Evolutionary conservation across 2,888 invertebrate species (phyloP).

Genomic region (Timema podura): DNA sequence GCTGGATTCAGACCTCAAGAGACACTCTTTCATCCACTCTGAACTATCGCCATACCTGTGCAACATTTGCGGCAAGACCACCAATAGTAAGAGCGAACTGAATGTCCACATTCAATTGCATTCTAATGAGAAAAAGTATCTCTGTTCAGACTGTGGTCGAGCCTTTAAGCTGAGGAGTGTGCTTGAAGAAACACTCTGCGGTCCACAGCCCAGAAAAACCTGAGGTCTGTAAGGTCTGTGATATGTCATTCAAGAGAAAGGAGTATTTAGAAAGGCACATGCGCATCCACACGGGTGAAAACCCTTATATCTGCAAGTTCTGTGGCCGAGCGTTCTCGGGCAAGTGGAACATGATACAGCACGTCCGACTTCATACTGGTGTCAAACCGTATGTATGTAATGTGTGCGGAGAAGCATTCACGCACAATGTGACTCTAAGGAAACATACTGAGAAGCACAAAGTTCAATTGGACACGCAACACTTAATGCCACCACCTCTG

Average conservation of each 20-base stretch:
- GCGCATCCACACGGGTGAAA: slow-evolving; percentile 21
- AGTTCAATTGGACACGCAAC: too few species aligned
- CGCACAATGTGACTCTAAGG: slow-evolving; percentile 23
- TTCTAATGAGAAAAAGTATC: slow-evolving; percentile 18
- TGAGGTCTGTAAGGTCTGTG: slow-evolving; percentile 17
- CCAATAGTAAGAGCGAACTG: slow-evolving; percentile 18
- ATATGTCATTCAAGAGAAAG: slow-evolving; percentile 21
- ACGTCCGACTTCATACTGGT: slow-evolving; percentile 21
- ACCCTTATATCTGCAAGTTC: slow-evolving; percentile 18
- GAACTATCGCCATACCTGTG: slow-evolving; percentile 15
- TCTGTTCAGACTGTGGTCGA: slow-evolving; percentile 18
- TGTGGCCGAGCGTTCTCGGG: slow-evolving; percentile 18
- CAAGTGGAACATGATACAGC: slow-evolving; percentile 23
- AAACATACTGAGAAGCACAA: slow-evolving; percentile 13
- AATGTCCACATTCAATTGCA: slow-evolving; percentile 16
- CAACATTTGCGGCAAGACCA: slow-evolving; percentile 19
- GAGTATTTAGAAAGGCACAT: slow-evolving; percentile 20
- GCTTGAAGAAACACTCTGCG: slow-evolving; percentile 18
- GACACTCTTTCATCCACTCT: slow-evolving; percentile 20
- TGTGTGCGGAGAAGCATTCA: slow-evolving; percentile 19
- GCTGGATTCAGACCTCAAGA: not conserved
- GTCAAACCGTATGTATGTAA: slow-evolving; percentile 20
- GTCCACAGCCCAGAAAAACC: slow-evolving; percentile 18
- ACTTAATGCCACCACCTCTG: too few species aligned
- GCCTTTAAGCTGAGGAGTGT: not conserved